phyloP scores from a whole-genome alignment of 64 coral and sea anemone genomes.

The Pachyseris speciosa region DNA sequence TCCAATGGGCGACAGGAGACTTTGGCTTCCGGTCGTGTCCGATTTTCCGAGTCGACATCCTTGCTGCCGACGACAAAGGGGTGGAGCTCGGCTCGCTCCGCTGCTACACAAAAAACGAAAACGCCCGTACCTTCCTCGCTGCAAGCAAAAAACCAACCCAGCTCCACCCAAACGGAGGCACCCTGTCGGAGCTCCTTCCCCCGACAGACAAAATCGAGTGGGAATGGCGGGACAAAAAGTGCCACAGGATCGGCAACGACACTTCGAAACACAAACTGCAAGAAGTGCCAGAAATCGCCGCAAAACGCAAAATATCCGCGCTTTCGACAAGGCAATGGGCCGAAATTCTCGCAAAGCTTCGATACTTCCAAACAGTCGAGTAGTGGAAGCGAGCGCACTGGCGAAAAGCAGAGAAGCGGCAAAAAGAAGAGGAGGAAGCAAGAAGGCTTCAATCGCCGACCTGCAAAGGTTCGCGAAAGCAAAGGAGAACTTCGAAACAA shows the following conservation, averaged over 20 bases:
- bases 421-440: too few species aligned
- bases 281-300: not conserved
- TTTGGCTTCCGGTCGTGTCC: not conserved
- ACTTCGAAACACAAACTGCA: not conserved
- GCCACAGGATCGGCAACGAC: not conserved
- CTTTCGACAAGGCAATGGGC: conserved; percentile 6
- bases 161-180: too few species aligned
- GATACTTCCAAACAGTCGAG: too few species aligned
- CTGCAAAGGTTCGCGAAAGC: too few species aligned
- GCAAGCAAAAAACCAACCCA: not conserved
- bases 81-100: not conserved
- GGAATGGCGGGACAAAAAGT: not conserved
- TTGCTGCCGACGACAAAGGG: not conserved
- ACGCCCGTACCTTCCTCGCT: not conserved
- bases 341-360: not conserved
- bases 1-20: conserved; percentile 5
- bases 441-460: too few species aligned
- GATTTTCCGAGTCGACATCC: too few species aligned
- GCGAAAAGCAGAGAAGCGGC: too few species aligned
- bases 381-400: too few species aligned
- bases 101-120: conserved; percentile 36
- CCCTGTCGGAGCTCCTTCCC: not conserved
- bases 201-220: too few species aligned
- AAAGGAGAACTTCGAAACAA: too few species aligned
- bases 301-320: not conserved